Evolutionary conservation across 2,113 vertebrate species (phyloP).

Genomic region (Rafetus swinhoei): DNA sequence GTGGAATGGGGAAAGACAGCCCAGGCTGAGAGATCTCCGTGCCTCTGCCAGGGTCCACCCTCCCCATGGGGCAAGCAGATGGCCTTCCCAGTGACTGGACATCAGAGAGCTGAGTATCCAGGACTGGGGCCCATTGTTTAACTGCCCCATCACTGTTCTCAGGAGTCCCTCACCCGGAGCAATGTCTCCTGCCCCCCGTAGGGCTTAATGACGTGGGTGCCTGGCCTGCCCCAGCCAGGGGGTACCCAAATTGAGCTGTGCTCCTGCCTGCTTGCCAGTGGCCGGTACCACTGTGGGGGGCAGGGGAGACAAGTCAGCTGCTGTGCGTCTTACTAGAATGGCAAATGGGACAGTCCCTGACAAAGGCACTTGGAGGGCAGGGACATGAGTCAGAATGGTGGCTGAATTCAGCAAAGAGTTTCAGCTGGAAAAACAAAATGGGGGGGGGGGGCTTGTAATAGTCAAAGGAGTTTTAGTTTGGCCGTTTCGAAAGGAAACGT

Average conservation of each 20-base stretch:
- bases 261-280: background rate
- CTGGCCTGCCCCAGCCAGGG: background rate
- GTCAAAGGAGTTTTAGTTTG: background rate
- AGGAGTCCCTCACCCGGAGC: too few relatives aligned
- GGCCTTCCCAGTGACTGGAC: too few relatives aligned
- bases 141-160: background rate
- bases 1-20: background rate
- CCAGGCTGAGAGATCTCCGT: background rate
- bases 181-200: background rate
- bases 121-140: too few relatives aligned
- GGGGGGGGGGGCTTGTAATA: background rate
- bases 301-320: background rate
- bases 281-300: too few relatives aligned
- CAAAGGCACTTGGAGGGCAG: background rate
- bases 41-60: background rate
- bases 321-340: background rate
- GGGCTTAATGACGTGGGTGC: background rate
- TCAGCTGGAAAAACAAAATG: background rate
- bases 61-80: background rate
- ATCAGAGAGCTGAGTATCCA: too few relatives aligned
- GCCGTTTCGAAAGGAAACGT: background rate
- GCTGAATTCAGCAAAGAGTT: background rate
- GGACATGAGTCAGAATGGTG: background rate
- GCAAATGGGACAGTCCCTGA: background rate
- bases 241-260: background rate